Evolutionary conservation across 2,888 invertebrate species (phyloP), one percentile per base, ranked within the genome.

Genomic region (Chesias legatella): DNA sequence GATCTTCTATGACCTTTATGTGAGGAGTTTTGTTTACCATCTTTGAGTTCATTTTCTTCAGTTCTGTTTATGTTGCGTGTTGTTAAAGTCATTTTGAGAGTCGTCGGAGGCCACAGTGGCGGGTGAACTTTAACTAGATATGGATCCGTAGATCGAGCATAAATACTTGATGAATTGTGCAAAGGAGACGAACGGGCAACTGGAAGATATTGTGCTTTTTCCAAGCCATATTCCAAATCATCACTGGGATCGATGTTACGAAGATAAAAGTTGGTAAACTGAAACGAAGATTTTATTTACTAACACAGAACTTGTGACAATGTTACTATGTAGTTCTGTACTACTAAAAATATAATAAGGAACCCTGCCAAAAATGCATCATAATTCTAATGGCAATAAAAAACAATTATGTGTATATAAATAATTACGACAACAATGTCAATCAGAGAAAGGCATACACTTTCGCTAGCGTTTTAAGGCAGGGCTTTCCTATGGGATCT

Each of bases 1-100:
- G 71, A 73, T 53, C 74, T 60, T 20, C 71, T 61, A 8, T 53
- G 40, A 10, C 61, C 67, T 61, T 74, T 76, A 6, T 55, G 41
- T 11, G 51, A 42, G 9, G 26, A 22, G 1, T 39, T 26, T 27
- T 1, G 6, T 8, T 23, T 3, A 3, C 28, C 11, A 13, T 25
- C 28, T 10, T 7, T 10, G 1, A 6, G 17, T 20, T 17, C 7
- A 22, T 0, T n/a, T n/a, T n/a, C n/a, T n/a, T n/a, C n/a, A n/a
- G n/a, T n/a, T n/a, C n/a, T n/a, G n/a, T n/a, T n/a, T n/a, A n/a
- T 24, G 32, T n/a, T 23, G 9, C 6, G n/a, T 8, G 22, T 10
- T n/a, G 20, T 3, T 1, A 26, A 8, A 7, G 30, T n/a, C 7
- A 5, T 17, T 10, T 7, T 5, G 24, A 3, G 22, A 0, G 9